phyloP scores from a whole-genome alignment of 2,888 invertebrate genomes.

The Mythimna albipuncta region DNA sequence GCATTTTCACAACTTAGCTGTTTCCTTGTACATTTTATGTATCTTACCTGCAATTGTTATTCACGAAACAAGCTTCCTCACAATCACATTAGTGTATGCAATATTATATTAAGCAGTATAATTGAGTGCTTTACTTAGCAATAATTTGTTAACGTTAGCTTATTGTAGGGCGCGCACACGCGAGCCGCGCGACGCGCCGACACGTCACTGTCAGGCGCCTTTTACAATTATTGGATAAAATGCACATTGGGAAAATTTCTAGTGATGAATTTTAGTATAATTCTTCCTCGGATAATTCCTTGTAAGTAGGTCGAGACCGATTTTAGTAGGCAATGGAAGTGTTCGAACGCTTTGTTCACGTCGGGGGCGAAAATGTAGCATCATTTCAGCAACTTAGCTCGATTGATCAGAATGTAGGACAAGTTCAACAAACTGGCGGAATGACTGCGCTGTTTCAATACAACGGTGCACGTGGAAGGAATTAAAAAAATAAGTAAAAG shows the following conservation, averaged over 20 bases:
- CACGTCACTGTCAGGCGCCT: slow-evolving; percentile 34
- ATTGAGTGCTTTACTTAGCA: slow-evolving; percentile 57
- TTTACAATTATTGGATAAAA: slow-evolving; percentile 25
- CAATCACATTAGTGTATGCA: slow-evolving; percentile 16
- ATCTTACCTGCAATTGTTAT: neutral
- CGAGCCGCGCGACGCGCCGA: neutral
- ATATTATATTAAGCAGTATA: slow-evolving; percentile 43
- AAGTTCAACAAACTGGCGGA: slow-evolving; percentile 34
- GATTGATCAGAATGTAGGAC: slow-evolving; percentile 21
- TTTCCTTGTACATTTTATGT: neutral
- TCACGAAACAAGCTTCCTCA: neutral
- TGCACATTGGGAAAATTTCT: slow-evolving; percentile 12
- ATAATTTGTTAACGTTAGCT: slow-evolving; percentile 44
- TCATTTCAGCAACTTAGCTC: neutral
- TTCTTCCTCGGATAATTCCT: neutral
- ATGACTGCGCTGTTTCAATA: slow-evolving; percentile 43
- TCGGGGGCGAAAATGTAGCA: neutral
- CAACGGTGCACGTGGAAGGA: slow-evolving; percentile 25
- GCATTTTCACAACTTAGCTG: neutral
- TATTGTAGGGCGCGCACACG: neutral
- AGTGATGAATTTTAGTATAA: slow-evolving; percentile 26
- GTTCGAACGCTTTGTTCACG: neutral
- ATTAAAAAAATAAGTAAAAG: slow-evolving; percentile 41
- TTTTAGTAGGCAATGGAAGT: neutral
- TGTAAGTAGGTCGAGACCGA: neutral